Evolutionary conservation across 1,140 invertebrate species (phyloP).

Genomic region (Sinonovacula constricta): DNA sequence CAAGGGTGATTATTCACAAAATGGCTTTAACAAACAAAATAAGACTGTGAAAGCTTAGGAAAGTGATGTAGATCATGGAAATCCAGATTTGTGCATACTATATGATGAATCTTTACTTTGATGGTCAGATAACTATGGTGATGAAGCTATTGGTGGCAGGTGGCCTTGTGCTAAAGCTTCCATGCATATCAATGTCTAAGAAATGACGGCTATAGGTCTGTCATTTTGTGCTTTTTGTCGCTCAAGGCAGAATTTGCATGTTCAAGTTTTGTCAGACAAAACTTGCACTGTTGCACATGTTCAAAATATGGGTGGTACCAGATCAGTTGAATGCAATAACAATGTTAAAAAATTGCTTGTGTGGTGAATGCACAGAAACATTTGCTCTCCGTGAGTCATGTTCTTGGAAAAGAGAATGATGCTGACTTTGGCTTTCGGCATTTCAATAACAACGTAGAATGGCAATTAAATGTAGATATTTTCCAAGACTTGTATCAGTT

Average conservation of each 20-base stretch:
- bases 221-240: neutral
- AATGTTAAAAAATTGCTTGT: constrained; percentile 35
- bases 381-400: constrained; percentile 29
- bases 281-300: constrained; percentile 23
- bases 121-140: neutral
- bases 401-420: constrained; percentile 31
- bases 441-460: constrained; percentile 43
- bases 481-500: neutral
- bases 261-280: constrained; percentile 6
- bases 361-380: constrained; percentile 19
- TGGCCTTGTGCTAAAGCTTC: neutral
- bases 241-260: neutral
- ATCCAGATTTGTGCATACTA: neutral
- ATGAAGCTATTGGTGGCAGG: neutral
- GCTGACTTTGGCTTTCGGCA: constrained; percentile 19
- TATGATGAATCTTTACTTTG: neutral
- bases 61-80: neutral
- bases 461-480: constrained; percentile 31
- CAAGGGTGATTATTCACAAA: neutral
- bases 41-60: neutral
- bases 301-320: constrained; percentile 38
- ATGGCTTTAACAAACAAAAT: neutral
- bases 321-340: neutral
- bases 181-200: neutral
- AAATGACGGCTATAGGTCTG: neutral